Evolutionary conservation across 2,888 invertebrate genomes (phyloP).

Genomic region (Trimorus sp.): DNA sequence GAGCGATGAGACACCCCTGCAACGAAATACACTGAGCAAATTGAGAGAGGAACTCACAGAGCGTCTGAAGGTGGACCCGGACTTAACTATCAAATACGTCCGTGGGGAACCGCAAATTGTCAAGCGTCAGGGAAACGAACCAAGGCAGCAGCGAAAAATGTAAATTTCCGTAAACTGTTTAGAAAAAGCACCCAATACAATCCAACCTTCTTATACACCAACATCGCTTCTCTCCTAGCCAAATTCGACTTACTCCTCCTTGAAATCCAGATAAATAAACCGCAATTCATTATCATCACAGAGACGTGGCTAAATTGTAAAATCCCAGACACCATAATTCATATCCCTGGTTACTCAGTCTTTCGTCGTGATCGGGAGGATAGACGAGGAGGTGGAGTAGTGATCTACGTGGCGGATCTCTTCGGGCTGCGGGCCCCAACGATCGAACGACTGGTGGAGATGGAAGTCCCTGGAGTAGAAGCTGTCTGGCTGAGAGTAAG

Average conservation of each 20-base stretch:
- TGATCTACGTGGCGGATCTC: too few species aligned
- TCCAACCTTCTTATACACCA: background rate
- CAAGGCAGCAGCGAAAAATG: background rate
- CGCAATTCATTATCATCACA: background rate
- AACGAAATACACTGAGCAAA: background rate
- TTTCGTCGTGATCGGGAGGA: too few species aligned
- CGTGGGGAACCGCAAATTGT: background rate
- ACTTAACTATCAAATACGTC: background rate
- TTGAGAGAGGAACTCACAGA: background rate
- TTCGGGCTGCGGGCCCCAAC: too few species aligned
- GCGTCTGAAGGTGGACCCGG: background rate
- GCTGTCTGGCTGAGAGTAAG: too few species aligned
- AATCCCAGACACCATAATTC: too few species aligned
- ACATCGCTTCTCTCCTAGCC: background rate
- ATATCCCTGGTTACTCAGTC: too few species aligned
- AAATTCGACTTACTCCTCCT: background rate
- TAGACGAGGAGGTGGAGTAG: too few species aligned
- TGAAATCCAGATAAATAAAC: background rate
- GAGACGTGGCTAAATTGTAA: background rate
- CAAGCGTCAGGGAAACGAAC: background rate
- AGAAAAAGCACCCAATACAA: background rate
- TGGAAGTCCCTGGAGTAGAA: too few species aligned
- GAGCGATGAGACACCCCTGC: background rate
- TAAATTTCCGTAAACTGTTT: too few species aligned
- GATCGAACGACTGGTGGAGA: too few species aligned